Evolutionary conservation across 2,113 vertebrate species (phyloP).

Genomic region (Vidua chalybeata): DNA sequence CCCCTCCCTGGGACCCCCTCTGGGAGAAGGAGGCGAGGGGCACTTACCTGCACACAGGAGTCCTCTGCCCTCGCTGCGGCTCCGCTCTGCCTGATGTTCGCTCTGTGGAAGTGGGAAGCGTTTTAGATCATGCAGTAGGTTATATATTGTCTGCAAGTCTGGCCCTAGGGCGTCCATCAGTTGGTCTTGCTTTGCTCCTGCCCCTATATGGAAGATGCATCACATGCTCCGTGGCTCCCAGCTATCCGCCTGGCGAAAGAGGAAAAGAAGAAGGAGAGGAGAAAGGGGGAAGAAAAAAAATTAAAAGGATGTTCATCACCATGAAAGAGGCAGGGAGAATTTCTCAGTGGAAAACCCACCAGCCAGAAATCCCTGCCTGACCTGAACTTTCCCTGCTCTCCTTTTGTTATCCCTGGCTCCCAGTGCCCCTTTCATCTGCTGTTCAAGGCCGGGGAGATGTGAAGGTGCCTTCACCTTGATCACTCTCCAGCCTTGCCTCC

Average conservation of each 20-base stretch:
- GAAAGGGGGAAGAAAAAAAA: background rate
- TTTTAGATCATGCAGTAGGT: conserved; percentile 61
- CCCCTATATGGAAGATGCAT: conserved; percentile 72
- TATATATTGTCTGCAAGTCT: conserved; percentile 76
- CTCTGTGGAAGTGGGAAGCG: conserved; percentile 65
- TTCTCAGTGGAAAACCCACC: conserved; percentile 48
- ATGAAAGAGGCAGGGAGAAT: conserved; percentile 55
- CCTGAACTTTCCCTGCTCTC: conserved; percentile 52
- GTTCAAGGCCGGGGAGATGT: conserved; percentile 36
- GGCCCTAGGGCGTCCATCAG: conserved; percentile 74
- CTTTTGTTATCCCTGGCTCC: conserved; percentile 41
- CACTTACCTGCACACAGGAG: conserved; percentile 46
- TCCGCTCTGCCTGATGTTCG: conserved; percentile 47
- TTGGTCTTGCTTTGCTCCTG: conserved; percentile 71
- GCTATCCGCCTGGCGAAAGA: conserved; percentile 60
- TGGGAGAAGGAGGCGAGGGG: background rate
- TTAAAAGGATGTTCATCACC: conserved; percentile 37
- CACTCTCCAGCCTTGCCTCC: background rate
- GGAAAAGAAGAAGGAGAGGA: conserved; percentile 16
- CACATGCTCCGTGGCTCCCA: conserved; percentile 68
- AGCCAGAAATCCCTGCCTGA: conserved; percentile 53
- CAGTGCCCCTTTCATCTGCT: conserved; percentile 54
- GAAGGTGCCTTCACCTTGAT: conserved; percentile 48
- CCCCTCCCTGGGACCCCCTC: background rate
- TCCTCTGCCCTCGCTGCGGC: background rate